Evolutionary conservation across 2,888 invertebrate species (phyloP), one percentile per base, ranked within the genome.

Genomic region (Drosophila ochracea): DNA sequence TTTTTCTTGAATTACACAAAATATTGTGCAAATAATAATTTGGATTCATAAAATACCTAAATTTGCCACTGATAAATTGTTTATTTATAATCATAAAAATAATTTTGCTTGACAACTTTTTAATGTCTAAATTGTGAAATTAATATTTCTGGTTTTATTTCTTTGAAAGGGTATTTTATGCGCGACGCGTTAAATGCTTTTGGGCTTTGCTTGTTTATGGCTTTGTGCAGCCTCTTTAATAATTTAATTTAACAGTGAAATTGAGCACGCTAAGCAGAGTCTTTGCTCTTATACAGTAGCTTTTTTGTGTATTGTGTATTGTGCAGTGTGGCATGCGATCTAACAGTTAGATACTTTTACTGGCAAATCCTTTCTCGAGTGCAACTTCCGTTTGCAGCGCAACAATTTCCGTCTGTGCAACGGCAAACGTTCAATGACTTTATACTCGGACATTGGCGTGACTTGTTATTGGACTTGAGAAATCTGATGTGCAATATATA

Each of bases 381-480:
- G 41, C 53, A 53, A 82, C 82, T 58, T 58, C 58, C 58, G 58
- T 41, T 58, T 30, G 58, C 16, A 11, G 28, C 31, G 30, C 58
- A 10, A 57, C 35, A 37, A 43, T 53, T 83, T 86, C 87, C 84
- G 89, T 83, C 81, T 70, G 66, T 53, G 30, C n/a, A 55, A 61
- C 72, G 35, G 47, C 57, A 58, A 68, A 64, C 85, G 85, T 88
- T 85, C 85, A 84, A 80, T 77, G 83, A 85, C 83, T 83, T 58
- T 69, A 31, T 54, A 53, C 62, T 62, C 70, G 79, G 70, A 68
- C 65, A 78, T 47, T 87, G 77, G 90, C 84, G 84, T 84, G 84
- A 89, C 88, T 87, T 76, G 65, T 65, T 55, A 71, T 50, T 70
- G 58, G 57, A 75, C 76, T 69, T 70, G 70, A 66, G 73, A 71